Evolutionary conservation across 2,113 vertebrate species (phyloP).

Genomic region (Hemibates koningsi): DNA sequence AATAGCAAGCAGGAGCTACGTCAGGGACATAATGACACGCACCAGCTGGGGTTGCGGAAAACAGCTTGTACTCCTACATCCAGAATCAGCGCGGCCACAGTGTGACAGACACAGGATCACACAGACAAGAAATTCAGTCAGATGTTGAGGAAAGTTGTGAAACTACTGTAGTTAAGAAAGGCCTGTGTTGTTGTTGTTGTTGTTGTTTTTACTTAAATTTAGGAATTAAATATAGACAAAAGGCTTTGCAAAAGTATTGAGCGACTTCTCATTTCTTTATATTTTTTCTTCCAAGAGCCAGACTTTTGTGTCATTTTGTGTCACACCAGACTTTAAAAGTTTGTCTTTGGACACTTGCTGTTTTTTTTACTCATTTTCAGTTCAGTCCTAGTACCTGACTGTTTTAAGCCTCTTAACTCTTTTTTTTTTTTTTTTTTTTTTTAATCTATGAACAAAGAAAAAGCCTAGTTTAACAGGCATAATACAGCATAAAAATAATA

Average conservation of each 20-base stretch:
- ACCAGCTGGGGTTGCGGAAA: slow-evolving; percentile 57
- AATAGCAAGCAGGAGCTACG: background rate
- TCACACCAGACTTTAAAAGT: background rate
- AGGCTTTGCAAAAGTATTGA: background rate
- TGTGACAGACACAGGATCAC: background rate
- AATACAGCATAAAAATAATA: background rate
- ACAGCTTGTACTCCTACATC: slow-evolving; percentile 25
- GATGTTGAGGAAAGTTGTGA: background rate
- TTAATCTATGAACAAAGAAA: background rate
- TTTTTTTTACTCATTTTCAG: background rate
- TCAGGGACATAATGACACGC: slow-evolving; percentile 11
- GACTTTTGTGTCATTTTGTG: background rate
- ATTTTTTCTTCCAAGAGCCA: background rate
- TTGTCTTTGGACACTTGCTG: background rate
- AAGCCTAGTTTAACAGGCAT: background rate
- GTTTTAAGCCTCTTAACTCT: background rate
- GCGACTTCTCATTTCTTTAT: background rate
- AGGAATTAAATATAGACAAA: background rate
- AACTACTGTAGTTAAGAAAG: background rate
- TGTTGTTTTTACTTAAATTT: background rate
- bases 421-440: background rate
- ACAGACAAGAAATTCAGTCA: background rate
- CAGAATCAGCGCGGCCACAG: slow-evolving; percentile 4
- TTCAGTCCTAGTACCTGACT: background rate
- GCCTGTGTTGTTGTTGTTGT: background rate